Evolutionary conservation across 2,888 invertebrate species (phyloP), one percentile per base, ranked within the genome.

Genomic region (Morpho deidamia): DNA sequence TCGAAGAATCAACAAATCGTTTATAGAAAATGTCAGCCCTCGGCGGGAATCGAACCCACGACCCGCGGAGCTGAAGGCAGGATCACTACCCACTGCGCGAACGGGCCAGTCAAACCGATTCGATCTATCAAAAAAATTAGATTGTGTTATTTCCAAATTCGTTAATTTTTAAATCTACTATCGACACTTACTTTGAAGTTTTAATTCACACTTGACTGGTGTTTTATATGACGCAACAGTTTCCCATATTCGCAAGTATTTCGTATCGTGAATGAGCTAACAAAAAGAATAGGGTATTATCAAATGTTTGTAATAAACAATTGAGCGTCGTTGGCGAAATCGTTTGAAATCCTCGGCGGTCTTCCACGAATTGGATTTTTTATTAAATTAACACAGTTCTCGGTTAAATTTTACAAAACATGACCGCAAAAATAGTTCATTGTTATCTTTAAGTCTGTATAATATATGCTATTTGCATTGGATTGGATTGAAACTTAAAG

Each of bases 161-260:
- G 23, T 23, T 23, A 23, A 14, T 23, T 23, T 23, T 23, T 23
- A 23, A 23, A 23, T 23, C 23, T 23, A 10, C 14, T 34, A 44
- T 34, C 33, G 44, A 44, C 33, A 44, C 12, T 34, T 11, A n/a
- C 42, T 9, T 11, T 11, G 23, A 14, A 37, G 38, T 45, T 12
- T n/a, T 37, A 11, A 45, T 37, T 45, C n/a, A 45, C 45, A 45
- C 45, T 45, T 37, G 37, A 45, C 37, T 10, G 48, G 40, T 12
- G n/a, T 48, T 39, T 39, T n/a, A 14, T 33, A 12, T 48, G 38
- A 48, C 7, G 48, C 41, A 48, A 48, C 44, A 11, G 40, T 48
- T 48, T 48, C 48, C 41, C 48, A 48, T 41, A 41, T 48, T 34
- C 48, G 12, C 48, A 10, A 33, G 48, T 34, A 41, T 48, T 41